These are phyloP conservation scores for Agrochola circellaris DNA, from an alignment of 2,888 invertebrate species.

Conservation along the genomic window DNA sequence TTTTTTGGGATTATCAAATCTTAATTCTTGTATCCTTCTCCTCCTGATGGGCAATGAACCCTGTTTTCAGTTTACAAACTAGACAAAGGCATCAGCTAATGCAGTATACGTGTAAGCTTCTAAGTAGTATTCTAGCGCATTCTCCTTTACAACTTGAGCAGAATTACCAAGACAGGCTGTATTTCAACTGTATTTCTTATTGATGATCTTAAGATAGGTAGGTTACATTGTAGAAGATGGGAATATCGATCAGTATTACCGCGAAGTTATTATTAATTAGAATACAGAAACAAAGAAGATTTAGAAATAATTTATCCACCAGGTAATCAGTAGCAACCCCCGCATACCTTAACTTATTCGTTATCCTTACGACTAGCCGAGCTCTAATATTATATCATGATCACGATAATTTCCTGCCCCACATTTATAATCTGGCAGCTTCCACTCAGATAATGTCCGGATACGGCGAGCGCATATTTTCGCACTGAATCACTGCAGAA, in stretches of 20 bases:
- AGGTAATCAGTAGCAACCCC: conserved; percentile 24
- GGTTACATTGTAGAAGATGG: background rate
- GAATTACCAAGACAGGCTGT: conserved; percentile 13
- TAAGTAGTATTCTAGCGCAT: conserved; percentile 15
- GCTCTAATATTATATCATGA: conserved; percentile 25
- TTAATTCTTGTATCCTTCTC: background rate
- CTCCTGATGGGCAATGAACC: conserved; percentile 32
- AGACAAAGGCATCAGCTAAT: conserved; percentile 47
- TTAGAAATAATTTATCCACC: background rate
- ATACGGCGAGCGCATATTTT: conserved; percentile 61
- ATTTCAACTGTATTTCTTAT: conserved; percentile 15
- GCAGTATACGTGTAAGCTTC: conserved; percentile 49
- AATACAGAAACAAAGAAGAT: conserved; percentile 1
- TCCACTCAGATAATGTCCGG: conserved; percentile 63
- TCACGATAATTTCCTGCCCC: conserved; percentile 46
- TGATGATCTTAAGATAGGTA: conserved; percentile 7
- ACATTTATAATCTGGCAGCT: conserved; percentile 52
- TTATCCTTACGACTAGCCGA: conserved; percentile 19
- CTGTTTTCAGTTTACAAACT: conserved; percentile 29
- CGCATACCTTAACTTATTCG: conserved; percentile 3
- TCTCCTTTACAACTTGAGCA: conserved; percentile 25
- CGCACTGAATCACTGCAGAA: conserved; percentile 61
- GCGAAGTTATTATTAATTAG: background rate
- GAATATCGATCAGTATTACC: conserved; percentile 14
- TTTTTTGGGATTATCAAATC: background rate